Conservation (phyloP, 2,797 vertebrate species). For the Tinamus major region DNA sequence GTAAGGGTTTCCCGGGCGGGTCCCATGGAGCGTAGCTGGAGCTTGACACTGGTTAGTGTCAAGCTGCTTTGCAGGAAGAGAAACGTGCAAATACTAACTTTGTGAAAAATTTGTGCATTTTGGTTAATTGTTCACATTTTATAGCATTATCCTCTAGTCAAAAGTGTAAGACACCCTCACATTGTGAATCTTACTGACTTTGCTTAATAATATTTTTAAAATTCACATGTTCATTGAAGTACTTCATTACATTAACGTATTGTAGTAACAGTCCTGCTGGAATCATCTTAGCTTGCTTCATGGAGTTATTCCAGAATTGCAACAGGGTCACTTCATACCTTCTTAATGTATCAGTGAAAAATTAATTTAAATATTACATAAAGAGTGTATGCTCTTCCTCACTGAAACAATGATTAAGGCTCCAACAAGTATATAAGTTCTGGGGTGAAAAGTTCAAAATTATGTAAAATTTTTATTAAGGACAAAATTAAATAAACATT, state of each 20-base stretch:
- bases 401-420: neutral
- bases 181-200: neutral
- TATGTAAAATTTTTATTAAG: neutral
- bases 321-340: neutral
- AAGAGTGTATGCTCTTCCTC: neutral
- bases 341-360: neutral
- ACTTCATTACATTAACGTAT: neutral
- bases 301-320: neutral
- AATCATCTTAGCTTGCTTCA: neutral
- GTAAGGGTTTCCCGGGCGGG: neutral
- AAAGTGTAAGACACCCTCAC: neutral
- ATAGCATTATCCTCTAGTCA: neutral
- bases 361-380: neutral
- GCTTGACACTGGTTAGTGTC: neutral
- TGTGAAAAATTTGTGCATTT: neutral
- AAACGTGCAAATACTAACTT: neutral
- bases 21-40: neutral
- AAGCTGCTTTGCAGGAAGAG: neutral
- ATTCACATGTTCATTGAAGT: neutral
- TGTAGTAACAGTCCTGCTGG: neutral
- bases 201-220: neutral
- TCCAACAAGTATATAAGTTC: neutral
- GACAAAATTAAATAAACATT: slow-evolving; percentile 36
- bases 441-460: neutral
- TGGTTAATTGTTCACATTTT: neutral